Percentiles rank a stretch among this genome's conserved stretches.
phyloP scores from a whole-genome alignment of 2,888 invertebrate species.

The Ferdinandea cuprea region DNA sequence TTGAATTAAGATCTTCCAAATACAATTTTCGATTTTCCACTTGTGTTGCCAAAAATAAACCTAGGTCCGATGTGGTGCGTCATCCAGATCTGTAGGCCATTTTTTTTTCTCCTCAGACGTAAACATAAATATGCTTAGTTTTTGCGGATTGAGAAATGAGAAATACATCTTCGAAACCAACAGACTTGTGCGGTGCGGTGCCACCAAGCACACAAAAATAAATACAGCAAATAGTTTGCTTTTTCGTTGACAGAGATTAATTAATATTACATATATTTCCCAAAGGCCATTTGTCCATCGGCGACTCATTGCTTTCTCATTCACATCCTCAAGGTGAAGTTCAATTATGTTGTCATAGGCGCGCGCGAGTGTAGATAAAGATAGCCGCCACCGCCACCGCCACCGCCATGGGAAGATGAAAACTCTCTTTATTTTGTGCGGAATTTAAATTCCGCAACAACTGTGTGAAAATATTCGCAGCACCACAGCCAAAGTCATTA shows the following conservation, averaged over 20 bases:
- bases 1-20: conserved; percentile 19
- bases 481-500: conserved; percentile 16
- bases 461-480: conserved; percentile 38
- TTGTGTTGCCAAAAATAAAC: conserved; percentile 55
- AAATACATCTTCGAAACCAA: neutral
- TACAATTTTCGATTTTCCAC: conserved; percentile 30
- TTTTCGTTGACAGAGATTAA: conserved; percentile 59
- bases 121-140: neutral
- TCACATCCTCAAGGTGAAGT: conserved; percentile 64
- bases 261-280: conserved; percentile 20
- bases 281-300: conserved; percentile 35
- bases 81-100: conserved; percentile 43
- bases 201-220: conserved; percentile 14
- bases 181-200: conserved; percentile 18
- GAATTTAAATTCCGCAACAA: conserved; percentile 40
- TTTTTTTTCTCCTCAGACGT: neutral
- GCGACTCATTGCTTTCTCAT: conserved; percentile 10
- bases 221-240: conserved; percentile 4
- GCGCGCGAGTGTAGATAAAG: neutral
- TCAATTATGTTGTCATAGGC: conserved; percentile 48
- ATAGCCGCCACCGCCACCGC: too few species aligned
- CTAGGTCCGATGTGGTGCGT: conserved; percentile 41
- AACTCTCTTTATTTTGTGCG: conserved; percentile 2
- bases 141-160: neutral
- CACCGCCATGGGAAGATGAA: neutral